Evolutionary conservation across 2,797 vertebrate genomes (phyloP).

Genomic region (Glossophaga mutica): DNA sequence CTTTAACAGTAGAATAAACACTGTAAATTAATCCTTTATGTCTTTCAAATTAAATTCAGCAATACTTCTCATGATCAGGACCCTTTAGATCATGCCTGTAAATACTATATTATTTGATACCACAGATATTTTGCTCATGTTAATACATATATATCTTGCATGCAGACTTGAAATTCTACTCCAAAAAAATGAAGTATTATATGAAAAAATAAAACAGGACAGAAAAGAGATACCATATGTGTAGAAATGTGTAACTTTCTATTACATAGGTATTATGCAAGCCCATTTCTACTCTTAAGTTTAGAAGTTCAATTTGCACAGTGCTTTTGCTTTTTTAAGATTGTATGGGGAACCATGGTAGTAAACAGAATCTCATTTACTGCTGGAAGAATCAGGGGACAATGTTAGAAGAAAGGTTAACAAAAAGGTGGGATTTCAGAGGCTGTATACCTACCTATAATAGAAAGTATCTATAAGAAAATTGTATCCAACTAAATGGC

Average conservation of each 20-base stretch:
- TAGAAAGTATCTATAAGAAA: conserved; percentile 23
- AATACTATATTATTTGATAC: not conserved
- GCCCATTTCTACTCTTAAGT: not conserved
- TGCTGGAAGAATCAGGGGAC: not conserved
- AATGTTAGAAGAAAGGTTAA: not conserved
- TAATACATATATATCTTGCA: not conserved
- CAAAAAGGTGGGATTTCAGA: not conserved
- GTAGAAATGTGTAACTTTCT: not conserved
- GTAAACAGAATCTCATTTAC: conserved; percentile 17
- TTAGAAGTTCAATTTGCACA: conserved; percentile 3
- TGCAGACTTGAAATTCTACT: conserved; percentile 11
- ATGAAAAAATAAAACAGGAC: not conserved
- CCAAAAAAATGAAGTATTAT: not conserved
- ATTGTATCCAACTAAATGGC: not conserved
- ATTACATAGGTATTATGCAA: not conserved
- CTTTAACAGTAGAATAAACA: not conserved
- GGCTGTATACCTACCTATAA: not conserved
- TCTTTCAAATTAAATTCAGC: not conserved
- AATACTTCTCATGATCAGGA: not conserved
- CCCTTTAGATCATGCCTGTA: not conserved
- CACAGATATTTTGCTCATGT: not conserved
- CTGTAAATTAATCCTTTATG: not conserved
- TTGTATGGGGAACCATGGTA: not conserved
- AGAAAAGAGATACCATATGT: not conserved
- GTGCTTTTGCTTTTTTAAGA: not conserved